Evolutionary conservation across 2,797 vertebrate genomes (phyloP), one percentile per base, ranked within the genome.

Genomic region (Acipenser transmontanus): DNA sequence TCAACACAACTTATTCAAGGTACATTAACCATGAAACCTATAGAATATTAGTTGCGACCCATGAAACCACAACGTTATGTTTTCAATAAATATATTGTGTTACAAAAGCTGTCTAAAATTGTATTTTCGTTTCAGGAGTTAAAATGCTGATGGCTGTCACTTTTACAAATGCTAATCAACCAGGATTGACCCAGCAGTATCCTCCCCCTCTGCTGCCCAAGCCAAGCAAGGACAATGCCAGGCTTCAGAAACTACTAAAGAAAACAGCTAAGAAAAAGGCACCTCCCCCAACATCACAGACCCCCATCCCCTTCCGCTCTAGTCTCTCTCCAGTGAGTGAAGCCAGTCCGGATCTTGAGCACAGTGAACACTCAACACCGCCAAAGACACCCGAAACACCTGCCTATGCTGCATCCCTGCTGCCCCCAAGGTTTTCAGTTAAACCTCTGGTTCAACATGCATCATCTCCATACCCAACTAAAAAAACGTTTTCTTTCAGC

Each of bases 251-350:
- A 66, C 87, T 98, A 11, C 85, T 97, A 77, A 93, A 92, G 80
- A 96, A 92, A 81, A 86, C 89, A 0, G 81, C 88, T 62, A 92
- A 90, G 81, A 96, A 88, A 70, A 90, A 89, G 73, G 71, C 79
- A 0, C 11, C 81, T 50, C 80, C 91, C 14, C 85, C 86, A 68
- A 2, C 79, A 54, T 77, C 82, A 0, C 85, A 89, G 70, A 88
- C 89, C 6, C 68, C 89, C 0, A 78, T 92, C 63, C 73, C 90
- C 52, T 96, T 95, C 75, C 91, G 93, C 11, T 81, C 91, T 68
- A 95, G 87, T 62, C 84, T 99, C 65, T 99, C 96, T 0, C 97
- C 97, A 0, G 95, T 98, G 64, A 96, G 91, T 0, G 97, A 99
- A 78, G 94, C 92, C 1, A 94, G 93, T 77, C 82, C 92, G 0